These are phyloP conservation scores for Meriones psammophilus DNA, from an alignment of 2,797 vertebrate genomes.

Conservation along the genomic window DNA sequence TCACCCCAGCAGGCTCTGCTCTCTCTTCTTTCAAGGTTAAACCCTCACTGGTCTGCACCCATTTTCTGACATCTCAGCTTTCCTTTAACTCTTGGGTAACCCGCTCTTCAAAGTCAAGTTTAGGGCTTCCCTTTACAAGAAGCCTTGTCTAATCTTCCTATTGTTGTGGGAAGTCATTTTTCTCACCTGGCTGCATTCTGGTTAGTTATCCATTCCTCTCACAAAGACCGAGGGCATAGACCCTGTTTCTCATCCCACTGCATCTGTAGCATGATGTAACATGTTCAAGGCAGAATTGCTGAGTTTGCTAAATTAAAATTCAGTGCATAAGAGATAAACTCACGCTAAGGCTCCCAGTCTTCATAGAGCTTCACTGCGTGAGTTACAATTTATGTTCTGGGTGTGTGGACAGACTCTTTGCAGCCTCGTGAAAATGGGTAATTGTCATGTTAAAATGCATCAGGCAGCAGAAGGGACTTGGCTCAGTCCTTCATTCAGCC, in stretches of 20 bases:
- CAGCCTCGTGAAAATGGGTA: background rate
- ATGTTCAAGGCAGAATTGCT: background rate
- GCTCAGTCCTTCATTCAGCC: background rate
- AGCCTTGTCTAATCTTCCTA: background rate
- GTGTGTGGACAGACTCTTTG: background rate
- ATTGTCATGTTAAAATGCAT: background rate
- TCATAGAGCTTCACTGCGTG: background rate
- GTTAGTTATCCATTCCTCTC: background rate
- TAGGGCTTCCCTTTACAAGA: background rate
- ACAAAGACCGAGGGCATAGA: background rate
- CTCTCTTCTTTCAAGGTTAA: background rate
- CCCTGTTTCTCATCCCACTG: background rate
- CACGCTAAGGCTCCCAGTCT: background rate
- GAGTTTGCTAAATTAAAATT: background rate
- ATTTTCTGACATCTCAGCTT: background rate
- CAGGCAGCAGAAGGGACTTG: background rate
- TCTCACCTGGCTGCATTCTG: background rate
- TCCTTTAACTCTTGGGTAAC: background rate
- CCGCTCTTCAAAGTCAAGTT: background rate
- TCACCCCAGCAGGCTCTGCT: background rate
- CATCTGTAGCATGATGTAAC: background rate
- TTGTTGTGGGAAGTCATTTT: background rate
- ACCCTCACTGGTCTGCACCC: too few relatives aligned
- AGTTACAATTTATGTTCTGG: background rate
- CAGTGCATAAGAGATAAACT: background rate